These are phyloP conservation scores for Phainopepla nitens DNA, from an alignment of 2,113 vertebrate genomes.

Conservation along the genomic window DNA sequence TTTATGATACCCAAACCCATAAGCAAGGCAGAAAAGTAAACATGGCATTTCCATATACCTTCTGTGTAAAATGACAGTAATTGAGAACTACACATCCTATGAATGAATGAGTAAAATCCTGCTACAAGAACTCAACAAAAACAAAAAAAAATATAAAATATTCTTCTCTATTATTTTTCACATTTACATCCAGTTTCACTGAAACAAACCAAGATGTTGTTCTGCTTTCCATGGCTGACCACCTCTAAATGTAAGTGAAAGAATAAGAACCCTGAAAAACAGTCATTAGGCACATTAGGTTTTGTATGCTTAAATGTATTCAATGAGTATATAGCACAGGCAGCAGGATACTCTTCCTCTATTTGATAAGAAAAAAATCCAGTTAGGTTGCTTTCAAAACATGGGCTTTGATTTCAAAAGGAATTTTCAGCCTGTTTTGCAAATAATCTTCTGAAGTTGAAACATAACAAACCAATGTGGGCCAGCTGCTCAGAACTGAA, in stretches of 20 bases:
- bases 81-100: not conserved
- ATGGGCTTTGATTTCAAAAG: not conserved
- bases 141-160: not conserved
- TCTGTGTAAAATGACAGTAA: not conserved
- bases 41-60: not conserved
- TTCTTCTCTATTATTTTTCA: not conserved
- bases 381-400: not conserved
- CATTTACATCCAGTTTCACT: not conserved
- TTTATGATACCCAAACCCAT: not conserved
- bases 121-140: not conserved
- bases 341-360: not conserved
- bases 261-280: not conserved
- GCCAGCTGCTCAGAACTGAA: not conserved
- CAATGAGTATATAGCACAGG: not conserved
- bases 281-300: not conserved
- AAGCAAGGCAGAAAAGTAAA: not conserved
- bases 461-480: not conserved
- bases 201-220: not conserved
- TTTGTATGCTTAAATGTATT: not conserved
- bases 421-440: not conserved
- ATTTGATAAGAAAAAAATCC: not conserved
- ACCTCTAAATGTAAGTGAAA: not conserved
- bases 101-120: not conserved
- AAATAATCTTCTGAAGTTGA: not conserved
- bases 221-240: not conserved